phyloP scores from a whole-genome alignment of 2,797 vertebrate genomes.

The Tarsius wallacei region DNA sequence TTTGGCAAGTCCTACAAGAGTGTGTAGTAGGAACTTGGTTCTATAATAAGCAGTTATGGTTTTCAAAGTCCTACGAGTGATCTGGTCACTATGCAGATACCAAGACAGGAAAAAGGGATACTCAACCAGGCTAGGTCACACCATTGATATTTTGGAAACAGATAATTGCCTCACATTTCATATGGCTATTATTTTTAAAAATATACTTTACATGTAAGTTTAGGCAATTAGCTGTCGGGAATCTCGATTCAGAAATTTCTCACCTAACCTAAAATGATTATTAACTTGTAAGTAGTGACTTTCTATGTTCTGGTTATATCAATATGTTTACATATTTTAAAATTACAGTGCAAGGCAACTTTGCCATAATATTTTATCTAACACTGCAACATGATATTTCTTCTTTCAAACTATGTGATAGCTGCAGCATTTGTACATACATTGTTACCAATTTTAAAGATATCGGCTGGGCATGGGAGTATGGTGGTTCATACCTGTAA shows the following conservation, averaged over 20 bases:
- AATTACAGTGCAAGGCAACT: constrained; percentile 49
- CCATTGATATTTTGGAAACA: constrained; percentile 40
- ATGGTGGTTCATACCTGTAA: too few species aligned
- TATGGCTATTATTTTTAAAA: constrained; percentile 40
- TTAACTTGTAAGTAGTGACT: constrained; percentile 35
- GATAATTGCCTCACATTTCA: not conserved
- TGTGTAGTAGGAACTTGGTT: not conserved
- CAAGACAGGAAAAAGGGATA: not conserved
- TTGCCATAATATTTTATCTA: constrained; percentile 65
- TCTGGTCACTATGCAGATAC: not conserved
- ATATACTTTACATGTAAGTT: not conserved
- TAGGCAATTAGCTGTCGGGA: not conserved
- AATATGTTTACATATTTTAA: constrained; percentile 55
- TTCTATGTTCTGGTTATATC: constrained; percentile 27
- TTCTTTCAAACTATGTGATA: constrained; percentile 10
- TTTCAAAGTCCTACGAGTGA: not conserved
- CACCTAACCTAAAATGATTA: constrained; percentile 20
- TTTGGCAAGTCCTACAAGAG: not conserved
- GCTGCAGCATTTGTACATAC: not conserved
- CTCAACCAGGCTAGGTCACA: not conserved
- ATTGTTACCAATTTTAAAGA: constrained; percentile 50
- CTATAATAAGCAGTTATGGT: not conserved
- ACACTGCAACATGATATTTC: constrained; percentile 7
- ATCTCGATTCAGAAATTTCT: constrained; percentile 11
- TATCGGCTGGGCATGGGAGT: not conserved